Evolutionary conservation across 2,113 vertebrate species (phyloP), one percentile per base, ranked within the genome.

Genomic region (Pao palembangensis): DNA sequence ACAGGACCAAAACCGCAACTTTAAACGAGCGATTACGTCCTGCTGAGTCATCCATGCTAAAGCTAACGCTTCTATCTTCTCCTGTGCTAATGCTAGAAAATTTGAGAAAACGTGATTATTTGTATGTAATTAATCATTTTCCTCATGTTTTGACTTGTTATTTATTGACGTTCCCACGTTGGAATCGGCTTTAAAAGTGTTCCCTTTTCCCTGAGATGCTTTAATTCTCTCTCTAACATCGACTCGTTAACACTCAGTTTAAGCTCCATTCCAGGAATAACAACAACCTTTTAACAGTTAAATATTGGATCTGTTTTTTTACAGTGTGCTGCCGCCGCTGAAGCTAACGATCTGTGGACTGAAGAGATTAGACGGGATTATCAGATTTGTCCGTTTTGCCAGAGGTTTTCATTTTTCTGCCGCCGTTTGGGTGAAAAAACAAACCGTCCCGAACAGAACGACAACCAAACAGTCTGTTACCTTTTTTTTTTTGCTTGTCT

Each of bases 281-380:
- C 15, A 15, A 13, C 12, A 3, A 17, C 5, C 17, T 53, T 38
- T 14, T 3, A 46, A 31, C 18, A 25, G 14, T 59, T 23, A 38
- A 64, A 67, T 51, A 6, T 44, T 1, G 3, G 21, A 17, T 6
- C 0, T 4, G 8, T 17, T 12, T 71, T 80, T 70, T 73, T 75
- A 59, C 61, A 73, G 67, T 43, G 34, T 49, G 55, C 58, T 42
- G 58, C 51, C 58, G 25, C 56, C 17, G 41, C 75, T 51, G 51
- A 58, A 23, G 59, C 56, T 71, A 59, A 67, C 64, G 75, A 79
- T 78, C 70, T 81, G 79, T 80, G 79, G 79, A 82, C 77, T 54
- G 6, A 56, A 76, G 58, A 79, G 83, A 82, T 87, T 85, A 88
- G 80, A 56, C 64, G 75, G 78, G 54, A 77, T 87, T 85, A 87